phyloP scores from a whole-genome alignment of 2,888 invertebrate genomes.

The Scaptodrosophila latifasciaeformis region DNA sequence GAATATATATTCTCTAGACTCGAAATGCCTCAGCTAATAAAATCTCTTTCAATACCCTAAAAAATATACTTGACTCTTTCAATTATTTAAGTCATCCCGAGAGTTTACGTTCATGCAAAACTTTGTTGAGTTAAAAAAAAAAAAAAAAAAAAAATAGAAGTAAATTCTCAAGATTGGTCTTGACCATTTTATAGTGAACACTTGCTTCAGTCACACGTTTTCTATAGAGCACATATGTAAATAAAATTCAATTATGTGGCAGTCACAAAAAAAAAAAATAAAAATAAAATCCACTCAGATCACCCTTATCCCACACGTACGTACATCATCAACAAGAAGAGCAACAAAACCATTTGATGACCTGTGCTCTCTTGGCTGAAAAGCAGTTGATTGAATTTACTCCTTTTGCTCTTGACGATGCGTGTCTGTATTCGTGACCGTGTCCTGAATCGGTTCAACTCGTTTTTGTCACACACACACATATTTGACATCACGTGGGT shows the following conservation, averaged over 20 bases:
- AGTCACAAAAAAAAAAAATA: slow-evolving; percentile 13
- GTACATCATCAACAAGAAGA: background rate
- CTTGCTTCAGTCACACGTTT: too few relatives aligned
- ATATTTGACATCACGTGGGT: too few relatives aligned
- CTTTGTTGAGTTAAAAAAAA: too few relatives aligned
- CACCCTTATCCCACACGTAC: slow-evolving; percentile 2
- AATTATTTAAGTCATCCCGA: too few relatives aligned
- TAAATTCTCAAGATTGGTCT: too few relatives aligned
- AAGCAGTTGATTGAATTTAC: slow-evolving; percentile 43
- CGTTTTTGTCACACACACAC: slow-evolving; percentile 1
- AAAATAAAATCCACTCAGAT: slow-evolving; percentile 18
- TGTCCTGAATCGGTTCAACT: slow-evolving; percentile 10
- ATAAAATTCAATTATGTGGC: slow-evolving; percentile 48
- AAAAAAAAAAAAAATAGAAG: too few relatives aligned
- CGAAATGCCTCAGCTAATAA: too few relatives aligned
- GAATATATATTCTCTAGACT: too few relatives aligned
- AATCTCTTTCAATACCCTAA: too few relatives aligned
- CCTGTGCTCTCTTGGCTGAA: background rate
- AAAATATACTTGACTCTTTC: too few relatives aligned
- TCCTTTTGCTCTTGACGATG: background rate
- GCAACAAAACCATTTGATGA: background rate
- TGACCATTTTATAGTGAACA: too few relatives aligned
- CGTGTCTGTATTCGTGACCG: slow-evolving; percentile 11
- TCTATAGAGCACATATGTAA: slow-evolving; percentile 45
- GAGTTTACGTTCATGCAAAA: too few relatives aligned